phyloP scores from a whole-genome alignment of 2,888 invertebrate species.

The Yponomeuta sedellus region DNA sequence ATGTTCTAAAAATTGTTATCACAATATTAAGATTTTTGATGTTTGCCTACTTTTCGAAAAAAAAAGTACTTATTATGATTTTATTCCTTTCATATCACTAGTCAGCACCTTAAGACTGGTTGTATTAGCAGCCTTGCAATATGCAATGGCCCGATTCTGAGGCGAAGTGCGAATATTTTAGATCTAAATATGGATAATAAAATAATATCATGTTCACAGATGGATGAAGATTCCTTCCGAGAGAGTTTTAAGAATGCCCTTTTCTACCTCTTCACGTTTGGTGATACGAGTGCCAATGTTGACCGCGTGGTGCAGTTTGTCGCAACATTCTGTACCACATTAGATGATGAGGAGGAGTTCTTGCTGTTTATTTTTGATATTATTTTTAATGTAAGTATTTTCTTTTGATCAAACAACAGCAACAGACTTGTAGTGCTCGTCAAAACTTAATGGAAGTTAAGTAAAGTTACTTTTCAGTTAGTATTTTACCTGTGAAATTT shows the following conservation, averaged over 20 bases:
- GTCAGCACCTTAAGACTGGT: too few relatives aligned
- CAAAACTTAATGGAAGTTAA: background rate
- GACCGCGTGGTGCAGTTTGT: conserved; percentile 83
- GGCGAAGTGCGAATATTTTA: too few relatives aligned
- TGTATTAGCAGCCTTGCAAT: too few relatives aligned
- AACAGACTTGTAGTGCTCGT: background rate
- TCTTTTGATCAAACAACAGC: too few relatives aligned
- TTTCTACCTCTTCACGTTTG: conserved; percentile 78
- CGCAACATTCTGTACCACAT: conserved; percentile 80
- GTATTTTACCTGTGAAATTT: background rate
- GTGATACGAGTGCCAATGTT: conserved; percentile 81
- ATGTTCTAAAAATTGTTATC: too few relatives aligned
- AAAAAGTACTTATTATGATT: too few relatives aligned
- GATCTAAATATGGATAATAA: too few relatives aligned
- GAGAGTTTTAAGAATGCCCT: conserved; percentile 80
- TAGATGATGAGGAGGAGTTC: conserved; percentile 76
- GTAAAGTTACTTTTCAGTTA: background rate
- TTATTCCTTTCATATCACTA: too few relatives aligned
- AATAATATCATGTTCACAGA: conserved; percentile 38
- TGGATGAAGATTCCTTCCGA: conserved; percentile 75
- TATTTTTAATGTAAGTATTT: conserved; percentile 73
- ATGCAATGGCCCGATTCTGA: too few relatives aligned
- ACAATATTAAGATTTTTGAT: too few relatives aligned
- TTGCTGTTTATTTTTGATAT: conserved; percentile 78
- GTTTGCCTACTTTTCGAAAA: too few relatives aligned